These are phyloP conservation scores for Dicranocentrus wangi DNA, from an alignment of 2,888 invertebrate genomes.

Conservation along the genomic window DNA sequence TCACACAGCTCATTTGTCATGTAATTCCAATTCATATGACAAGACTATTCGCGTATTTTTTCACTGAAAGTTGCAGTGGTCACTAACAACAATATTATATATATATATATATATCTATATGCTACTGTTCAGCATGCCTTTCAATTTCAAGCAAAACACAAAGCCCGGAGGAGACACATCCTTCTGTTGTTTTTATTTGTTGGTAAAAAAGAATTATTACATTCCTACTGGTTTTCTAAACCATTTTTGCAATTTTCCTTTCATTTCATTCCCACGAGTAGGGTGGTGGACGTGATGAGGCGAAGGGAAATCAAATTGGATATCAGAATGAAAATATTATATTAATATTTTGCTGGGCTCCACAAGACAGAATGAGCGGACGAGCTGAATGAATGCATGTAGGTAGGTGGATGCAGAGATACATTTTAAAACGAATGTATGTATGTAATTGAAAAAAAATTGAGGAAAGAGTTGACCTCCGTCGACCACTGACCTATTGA, in stretches of 20 bases:
- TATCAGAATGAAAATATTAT: neutral
- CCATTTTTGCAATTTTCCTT: neutral
- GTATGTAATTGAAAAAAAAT: too few relatives aligned
- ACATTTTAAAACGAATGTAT: neutral
- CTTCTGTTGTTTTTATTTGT: too few relatives aligned
- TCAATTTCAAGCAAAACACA: neutral
- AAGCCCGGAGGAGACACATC: too few relatives aligned
- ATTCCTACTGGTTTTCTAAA: neutral
- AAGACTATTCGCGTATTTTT: too few relatives aligned
- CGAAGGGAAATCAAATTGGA: neutral
- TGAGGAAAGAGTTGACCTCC: neutral
- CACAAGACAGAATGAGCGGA: neutral
- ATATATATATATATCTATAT: neutral
- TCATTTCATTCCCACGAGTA: neutral
- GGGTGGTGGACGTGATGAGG: neutral
- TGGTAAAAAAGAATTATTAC: neutral
- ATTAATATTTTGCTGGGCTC: neutral
- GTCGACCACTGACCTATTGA: constrained; percentile 1
- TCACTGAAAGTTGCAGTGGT: neutral
- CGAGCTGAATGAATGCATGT: too few relatives aligned
- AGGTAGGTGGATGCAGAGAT: neutral
- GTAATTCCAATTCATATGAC: too few relatives aligned
- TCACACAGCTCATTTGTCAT: constrained; percentile 4
- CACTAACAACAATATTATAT: neutral
- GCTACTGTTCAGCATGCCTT: neutral